Base-by-base conservation (phyloP, 2,797 vertebrate genomes). In the Danio choprae region DNA sequence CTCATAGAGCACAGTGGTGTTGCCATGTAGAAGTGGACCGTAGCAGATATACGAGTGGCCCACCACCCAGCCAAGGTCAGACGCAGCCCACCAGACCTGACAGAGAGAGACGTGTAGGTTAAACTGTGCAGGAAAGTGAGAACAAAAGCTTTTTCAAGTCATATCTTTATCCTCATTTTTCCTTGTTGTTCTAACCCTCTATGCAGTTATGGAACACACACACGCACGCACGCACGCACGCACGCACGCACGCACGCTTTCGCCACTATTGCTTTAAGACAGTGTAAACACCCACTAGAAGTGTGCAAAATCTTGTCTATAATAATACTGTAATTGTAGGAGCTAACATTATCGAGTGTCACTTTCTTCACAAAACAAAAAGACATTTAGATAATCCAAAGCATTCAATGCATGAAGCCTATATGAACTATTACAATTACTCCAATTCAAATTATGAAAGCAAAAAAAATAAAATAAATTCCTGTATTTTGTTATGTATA, bases 31-130 rank as follows among this genome's bases (percentile, higher is more conserved):
- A 76, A 99, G 95, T 77, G 98, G 98, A 60, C 83, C 97, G 11
- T 99, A 99, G 87, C 98, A 99, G 89, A 99, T 97, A 69, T 99
- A 99, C 0, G 98, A 99, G 90, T 99, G 98, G 18, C 98, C 98
- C 1, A 99, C 98, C 56, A 99, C 98, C 98, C 98, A 99, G 85
- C 98, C 98, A 78, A 99, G 93, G 86, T 99, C 97, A 62, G 98
- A 99, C 18, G 96, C 97, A 55, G 98, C 97, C 98, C 97, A 99
- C 98, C 98, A 99, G n/a, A 98, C 96, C 98, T 98, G 90, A 78
- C 79, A 81, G 41, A 48, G n/a, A 74, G 51, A 15, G 29, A 11
- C 20, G 16, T 43, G 38, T 29, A 43, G n/a, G 67, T 71, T 43
- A 71, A 63, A 51, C 4, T 10, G 18, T 43, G 20, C 1, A 0